A percentile compares a stretch with the other conserved stretches of the same genome.
Conservation (phyloP, 2,797 vertebrate genomes). For the Sarcophilus harrisii region DNA sequence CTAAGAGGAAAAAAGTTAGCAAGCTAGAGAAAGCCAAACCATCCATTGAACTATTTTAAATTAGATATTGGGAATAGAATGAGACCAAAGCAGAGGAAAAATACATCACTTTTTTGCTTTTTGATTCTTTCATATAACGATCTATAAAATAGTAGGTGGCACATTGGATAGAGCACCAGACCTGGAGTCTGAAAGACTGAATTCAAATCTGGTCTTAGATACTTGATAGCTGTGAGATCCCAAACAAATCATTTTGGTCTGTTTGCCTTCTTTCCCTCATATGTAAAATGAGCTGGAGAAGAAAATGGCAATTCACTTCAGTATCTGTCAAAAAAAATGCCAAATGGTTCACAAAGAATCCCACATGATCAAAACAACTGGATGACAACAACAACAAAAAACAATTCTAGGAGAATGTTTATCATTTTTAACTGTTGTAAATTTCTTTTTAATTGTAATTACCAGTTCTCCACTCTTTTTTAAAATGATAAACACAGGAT, state of each 20-base stretch:
- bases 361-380: not conserved
- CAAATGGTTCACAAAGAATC: not conserved
- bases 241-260: not conserved
- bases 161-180: not conserved
- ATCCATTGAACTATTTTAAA: conserved; percentile 13
- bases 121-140: not conserved
- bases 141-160: not conserved
- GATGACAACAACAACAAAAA: not conserved
- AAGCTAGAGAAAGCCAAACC: conserved; percentile 21
- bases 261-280: not conserved
- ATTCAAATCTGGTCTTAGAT: not conserved
- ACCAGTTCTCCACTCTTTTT: not conserved
- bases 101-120: not conserved
- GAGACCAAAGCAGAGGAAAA: not conserved
- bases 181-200: not conserved
- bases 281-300: not conserved
- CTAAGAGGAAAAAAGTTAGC: conserved; percentile 37
- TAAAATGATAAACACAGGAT: not conserved
- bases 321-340: not conserved
- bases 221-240: not conserved
- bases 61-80: not conserved
- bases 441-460: not conserved
- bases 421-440: not conserved
- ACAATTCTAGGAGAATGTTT: not conserved
- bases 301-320: not conserved